Conservation (phyloP, 2,797 vertebrate genomes). For the Sciaenops ocellatus region DNA sequence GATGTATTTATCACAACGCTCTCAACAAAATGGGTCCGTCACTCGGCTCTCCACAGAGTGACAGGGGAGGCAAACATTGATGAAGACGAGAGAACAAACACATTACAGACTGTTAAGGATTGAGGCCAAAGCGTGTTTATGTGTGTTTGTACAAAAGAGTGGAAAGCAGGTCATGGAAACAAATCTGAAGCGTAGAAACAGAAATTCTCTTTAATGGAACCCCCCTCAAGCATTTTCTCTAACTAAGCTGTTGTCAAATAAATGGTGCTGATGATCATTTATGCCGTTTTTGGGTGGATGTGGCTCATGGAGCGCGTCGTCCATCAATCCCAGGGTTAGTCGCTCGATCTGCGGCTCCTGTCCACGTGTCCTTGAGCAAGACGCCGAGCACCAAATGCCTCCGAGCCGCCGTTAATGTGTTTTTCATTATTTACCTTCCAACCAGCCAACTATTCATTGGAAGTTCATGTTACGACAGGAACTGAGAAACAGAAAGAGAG, state of each 20-base stretch:
- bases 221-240: background rate
- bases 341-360: background rate
- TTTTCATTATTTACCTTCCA: conserved; percentile 1
- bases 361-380: background rate
- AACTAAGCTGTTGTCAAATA: background rate
- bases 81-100: conserved; percentile 24
- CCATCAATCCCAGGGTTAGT: background rate
- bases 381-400: background rate
- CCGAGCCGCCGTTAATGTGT: fast-evolving
- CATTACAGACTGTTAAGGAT: background rate
- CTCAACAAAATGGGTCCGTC: background rate
- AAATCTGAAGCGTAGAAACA: background rate
- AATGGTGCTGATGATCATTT: background rate
- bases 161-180: conserved; percentile 30
- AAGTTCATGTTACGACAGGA: background rate
- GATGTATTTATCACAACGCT: conserved; percentile 15
- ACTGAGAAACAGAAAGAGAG: background rate
- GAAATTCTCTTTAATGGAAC: background rate
- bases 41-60: background rate
- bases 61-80: background rate
- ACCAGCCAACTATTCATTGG: background rate
- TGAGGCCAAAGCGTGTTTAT: conserved; percentile 3
- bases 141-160: background rate
- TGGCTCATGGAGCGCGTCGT: too few relatives aligned
- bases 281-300: background rate